Conservation (phyloP, 2,113 vertebrate species). For the Dinomys branickii region DNA sequence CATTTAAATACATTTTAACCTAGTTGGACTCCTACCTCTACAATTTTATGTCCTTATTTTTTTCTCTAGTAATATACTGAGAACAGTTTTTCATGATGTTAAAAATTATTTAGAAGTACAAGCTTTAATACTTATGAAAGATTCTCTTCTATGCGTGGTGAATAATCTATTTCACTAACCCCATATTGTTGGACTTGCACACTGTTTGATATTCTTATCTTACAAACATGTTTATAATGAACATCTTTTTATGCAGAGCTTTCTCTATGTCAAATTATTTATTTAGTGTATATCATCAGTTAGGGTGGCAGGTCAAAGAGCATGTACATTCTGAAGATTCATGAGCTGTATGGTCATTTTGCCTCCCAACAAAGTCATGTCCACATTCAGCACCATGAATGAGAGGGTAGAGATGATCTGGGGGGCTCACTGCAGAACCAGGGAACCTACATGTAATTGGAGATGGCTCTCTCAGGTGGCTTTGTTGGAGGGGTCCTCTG, state of each 20-base stretch:
- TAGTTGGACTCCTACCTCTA: neutral
- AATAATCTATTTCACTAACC: neutral
- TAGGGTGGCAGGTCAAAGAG: neutral
- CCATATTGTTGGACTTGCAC: neutral
- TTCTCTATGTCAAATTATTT: neutral
- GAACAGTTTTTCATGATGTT: neutral
- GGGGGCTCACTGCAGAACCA: neutral
- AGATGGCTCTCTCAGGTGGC: neutral
- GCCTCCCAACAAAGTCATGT: neutral
- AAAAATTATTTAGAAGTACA: neutral
- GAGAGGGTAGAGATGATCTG: neutral
- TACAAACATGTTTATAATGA: neutral
- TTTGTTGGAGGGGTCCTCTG: neutral
- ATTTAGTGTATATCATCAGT: neutral
- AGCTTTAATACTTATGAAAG: neutral
- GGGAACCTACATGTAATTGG: neutral
- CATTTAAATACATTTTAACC: neutral
- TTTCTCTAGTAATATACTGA: neutral
- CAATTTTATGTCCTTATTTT: neutral
- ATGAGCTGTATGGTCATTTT: neutral
- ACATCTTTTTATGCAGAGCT: neutral
- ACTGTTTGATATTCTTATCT: neutral
- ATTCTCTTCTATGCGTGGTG: neutral
- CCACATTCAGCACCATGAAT: rapidly evolving
- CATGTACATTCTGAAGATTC: neutral